A percentile compares a stretch with the other conserved stretches of the same genome.
Conservation (phyloP, 2,888 invertebrate species). For the Venusia cambrica region DNA sequence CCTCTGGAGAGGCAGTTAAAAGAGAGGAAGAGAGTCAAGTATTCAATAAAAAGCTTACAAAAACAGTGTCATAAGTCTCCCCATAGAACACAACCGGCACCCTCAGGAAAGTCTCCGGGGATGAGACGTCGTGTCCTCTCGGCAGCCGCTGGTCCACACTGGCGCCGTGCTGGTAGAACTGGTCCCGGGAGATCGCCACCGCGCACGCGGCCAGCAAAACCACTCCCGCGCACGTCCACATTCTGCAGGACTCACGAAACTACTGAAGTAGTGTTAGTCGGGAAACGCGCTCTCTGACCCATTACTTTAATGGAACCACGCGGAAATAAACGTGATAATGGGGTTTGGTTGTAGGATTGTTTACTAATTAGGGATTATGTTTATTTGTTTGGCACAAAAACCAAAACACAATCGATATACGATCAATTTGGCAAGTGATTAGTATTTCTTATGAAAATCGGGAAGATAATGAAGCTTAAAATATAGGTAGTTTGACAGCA, state of each 20-base stretch:
- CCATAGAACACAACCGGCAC: slow-evolving; percentile 91
- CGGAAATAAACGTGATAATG: slow-evolving; percentile 22
- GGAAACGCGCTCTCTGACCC: slow-evolving; percentile 14
- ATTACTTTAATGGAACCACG: slow-evolving; percentile 19
- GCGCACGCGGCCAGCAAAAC: slow-evolving; percentile 51
- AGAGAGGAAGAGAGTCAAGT: too few species aligned
- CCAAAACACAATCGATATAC: too few species aligned
- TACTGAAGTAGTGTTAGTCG: slow-evolving; percentile 43
- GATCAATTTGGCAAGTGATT: too few species aligned
- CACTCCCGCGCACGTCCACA: slow-evolving; percentile 70
- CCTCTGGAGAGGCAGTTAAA: too few species aligned
- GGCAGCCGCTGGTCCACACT: slow-evolving; percentile 79
- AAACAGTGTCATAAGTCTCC: slow-evolving; percentile 86
- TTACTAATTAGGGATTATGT: slow-evolving; percentile 9
- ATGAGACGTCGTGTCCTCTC: slow-evolving; percentile 82
- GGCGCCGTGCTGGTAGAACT: slow-evolving; percentile 82
- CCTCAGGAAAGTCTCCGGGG: slow-evolving; percentile 83
- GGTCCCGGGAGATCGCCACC: slow-evolving; percentile 70
- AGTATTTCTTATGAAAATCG: too few species aligned
- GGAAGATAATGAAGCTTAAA: too few species aligned
- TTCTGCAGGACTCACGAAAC: slow-evolving; percentile 41
- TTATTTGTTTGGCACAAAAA: too few species aligned
- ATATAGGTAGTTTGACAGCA: too few species aligned
- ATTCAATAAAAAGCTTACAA: slow-evolving; percentile 85
- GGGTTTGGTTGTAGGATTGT: slow-evolving; percentile 12